Conservation (phyloP, 2,888 invertebrate genomes). For the Pycnomerus fuliginosus region DNA sequence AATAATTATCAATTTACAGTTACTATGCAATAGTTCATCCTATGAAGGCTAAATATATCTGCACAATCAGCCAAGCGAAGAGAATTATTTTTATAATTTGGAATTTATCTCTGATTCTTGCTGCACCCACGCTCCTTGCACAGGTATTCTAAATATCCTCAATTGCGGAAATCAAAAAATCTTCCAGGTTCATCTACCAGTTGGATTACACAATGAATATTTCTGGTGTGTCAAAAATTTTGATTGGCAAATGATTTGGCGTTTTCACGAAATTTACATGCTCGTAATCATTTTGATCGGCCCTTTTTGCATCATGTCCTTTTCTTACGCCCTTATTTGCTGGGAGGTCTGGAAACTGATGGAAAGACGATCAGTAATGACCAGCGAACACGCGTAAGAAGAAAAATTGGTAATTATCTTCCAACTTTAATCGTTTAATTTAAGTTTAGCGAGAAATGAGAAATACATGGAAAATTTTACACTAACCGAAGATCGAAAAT, state of each 20-base stretch:
- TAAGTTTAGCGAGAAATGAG: slow-evolving; percentile 27
- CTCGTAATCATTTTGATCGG: slow-evolving; percentile 61
- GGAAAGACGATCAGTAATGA: slow-evolving; percentile 60
- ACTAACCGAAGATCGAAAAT: slow-evolving; percentile 17
- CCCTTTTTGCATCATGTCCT: slow-evolving; percentile 64
- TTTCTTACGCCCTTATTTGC: slow-evolving; percentile 65
- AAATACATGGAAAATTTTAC: slow-evolving; percentile 19
- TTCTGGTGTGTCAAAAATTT: slow-evolving; percentile 63
- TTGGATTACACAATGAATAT: slow-evolving; percentile 44
- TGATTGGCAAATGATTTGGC: slow-evolving; percentile 53
- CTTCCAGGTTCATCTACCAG: slow-evolving; percentile 43
- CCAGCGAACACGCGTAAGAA: slow-evolving; percentile 55
- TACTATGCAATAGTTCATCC: slow-evolving; percentile 72
- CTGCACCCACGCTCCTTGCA: slow-evolving; percentile 61
- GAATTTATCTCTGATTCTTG: slow-evolving; percentile 60
- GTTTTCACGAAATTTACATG: slow-evolving; percentile 64
- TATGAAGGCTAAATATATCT: slow-evolving; percentile 67
- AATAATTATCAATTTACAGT: slow-evolving; percentile 52
- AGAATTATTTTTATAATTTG: slow-evolving; percentile 62
- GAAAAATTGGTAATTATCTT: too few relatives aligned
- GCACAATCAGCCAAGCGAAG: slow-evolving; percentile 65
- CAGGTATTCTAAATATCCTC: slow-evolving; percentile 54
- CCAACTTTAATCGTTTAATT: slow-evolving; percentile 12
- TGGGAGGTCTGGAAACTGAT: slow-evolving; percentile 65
- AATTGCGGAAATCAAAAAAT: not conserved